Base-by-base conservation (phyloP, 2,797 vertebrate species). In the Rhynchotus rufescens region DNA sequence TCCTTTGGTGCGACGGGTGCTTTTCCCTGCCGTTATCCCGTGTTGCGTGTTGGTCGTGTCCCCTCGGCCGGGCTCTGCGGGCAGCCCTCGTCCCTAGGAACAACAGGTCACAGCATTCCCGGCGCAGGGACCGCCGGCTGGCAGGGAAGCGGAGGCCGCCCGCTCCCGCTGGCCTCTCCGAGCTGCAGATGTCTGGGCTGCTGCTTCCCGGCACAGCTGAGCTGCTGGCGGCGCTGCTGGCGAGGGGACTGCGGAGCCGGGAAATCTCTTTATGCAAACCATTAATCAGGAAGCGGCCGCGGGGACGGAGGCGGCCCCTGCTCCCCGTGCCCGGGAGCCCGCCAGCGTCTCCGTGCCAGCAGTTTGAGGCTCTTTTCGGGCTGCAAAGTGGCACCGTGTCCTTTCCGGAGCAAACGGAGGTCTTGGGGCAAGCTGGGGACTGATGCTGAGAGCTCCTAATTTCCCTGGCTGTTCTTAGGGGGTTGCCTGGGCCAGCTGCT, bases 401-500 rank as follows among this genome's bases (percentile, higher is more conserved):
- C 89, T 86, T 52, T 42, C 2, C 28, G 74, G 87, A 83, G 8
- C 32, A 51, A 71, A 81, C 49, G 22, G 81, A 86, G 16, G 38
- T 88, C 62, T 85, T 0, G 0, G 66, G 65, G 60, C 25, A 51
- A 80, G 51, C 23, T 1, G 5, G 51, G 11, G 68, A 76, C 67
- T 47, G 57, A 14, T 3, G 12, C 38, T 2, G 75, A 15, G 81
- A 73, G 75, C 75, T 82, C 17, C 25, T 0, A 8, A 2, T 34
- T 45, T n/a, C 52, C 10, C 28, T 32, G 4, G 54, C 10, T 3
- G 28, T 80, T 20, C 36, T 84, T 47, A 4, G 22, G 23, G 5
- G 62, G 32, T 1, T 0, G 0, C 62, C 47, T 0, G 0, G 71
- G 64, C 76, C 45, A 61, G 51, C 28, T 0, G 38, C 1, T 3